Evolutionary conservation across 2,888 invertebrate genomes (phyloP), one percentile per base, ranked within the genome.

Genomic region (Chorisops tibialis): DNA sequence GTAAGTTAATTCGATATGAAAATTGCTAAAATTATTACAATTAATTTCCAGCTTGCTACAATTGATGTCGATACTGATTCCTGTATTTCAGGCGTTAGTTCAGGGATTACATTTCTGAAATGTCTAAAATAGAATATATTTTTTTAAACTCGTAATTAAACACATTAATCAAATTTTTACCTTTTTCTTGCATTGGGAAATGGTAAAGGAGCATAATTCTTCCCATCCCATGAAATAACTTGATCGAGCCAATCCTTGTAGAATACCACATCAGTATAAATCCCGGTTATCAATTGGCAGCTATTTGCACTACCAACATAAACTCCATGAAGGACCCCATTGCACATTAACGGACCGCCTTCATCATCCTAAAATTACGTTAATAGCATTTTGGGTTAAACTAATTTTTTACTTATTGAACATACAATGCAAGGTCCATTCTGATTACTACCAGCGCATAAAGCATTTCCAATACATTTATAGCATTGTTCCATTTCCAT

Each of bases 401-500:
- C n/a, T n/a, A n/a, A 9, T 30, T 30, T 2, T 7, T 30, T 30
- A 30, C 30, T 30, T 30, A n/a, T 2, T 7, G 2, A 30, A 30
- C 45, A 4, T 52, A 52, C 52, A 38, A 52, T 38, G 38, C 52
- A 52, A 12, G 52, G 19, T 39, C 38, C n/a, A 4, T 18, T 21
- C 19, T 19, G 9, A 39, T 52, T 38, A 4, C 39, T 38, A 4
- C 52, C 52, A 11, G 52, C 52, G 19, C 52, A 52, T 6, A 52
- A 38, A 16, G 52, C 37, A 14, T 52, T 38, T 38, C 52, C 38
- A 4, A 52, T 38, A 52, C 52, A 52, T 38, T 38, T 52, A 18
- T 39, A 39, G 21, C 52, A 52, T 21, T 39, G n/a, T 37, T 52
- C 52, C 52, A 52, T 52, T n/a, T 52, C 52, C 52, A 38, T 52